Percentiles rank a stretch among this genome's conserved stretches.
phyloP scores from a whole-genome alignment of 2,888 invertebrate genomes.

The Lasioglossum marginatum region DNA sequence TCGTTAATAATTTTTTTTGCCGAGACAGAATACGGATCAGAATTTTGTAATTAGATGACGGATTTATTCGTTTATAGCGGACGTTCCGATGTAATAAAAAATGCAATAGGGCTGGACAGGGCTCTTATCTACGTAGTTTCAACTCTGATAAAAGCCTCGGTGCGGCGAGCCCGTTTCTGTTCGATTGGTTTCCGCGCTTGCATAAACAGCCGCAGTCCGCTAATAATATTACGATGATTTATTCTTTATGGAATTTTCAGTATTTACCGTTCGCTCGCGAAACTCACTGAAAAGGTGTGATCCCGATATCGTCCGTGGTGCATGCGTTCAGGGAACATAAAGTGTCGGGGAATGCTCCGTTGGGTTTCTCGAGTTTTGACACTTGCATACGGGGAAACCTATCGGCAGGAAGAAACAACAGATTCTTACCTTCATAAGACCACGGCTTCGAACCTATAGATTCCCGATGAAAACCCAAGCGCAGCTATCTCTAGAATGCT shows the following conservation, averaged over 20 bases:
- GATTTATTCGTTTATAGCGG: not conserved
- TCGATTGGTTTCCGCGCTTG: not conserved
- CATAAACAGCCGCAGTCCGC: not conserved
- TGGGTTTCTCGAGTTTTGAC: conserved; percentile 6
- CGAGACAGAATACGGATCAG: not conserved
- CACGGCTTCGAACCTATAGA: conserved; percentile 25
- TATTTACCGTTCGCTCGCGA: not conserved
- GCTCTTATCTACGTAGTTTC: not conserved
- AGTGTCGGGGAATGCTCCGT: conserved; percentile 21
- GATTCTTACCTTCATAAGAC: conserved; percentile 67
- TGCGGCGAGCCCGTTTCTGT: not conserved
- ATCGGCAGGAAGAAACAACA: conserved; percentile 15
- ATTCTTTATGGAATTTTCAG: not conserved
- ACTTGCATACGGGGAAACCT: conserved; percentile 9
- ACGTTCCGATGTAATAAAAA: not conserved
- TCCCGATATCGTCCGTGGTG: conserved; percentile 5
- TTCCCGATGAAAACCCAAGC: conserved; percentile 36
- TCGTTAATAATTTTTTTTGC: not conserved
- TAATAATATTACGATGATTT: conserved; percentile 1
- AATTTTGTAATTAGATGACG: not conserved
- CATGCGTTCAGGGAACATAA: conserved; percentile 6
- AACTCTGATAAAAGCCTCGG: not conserved
- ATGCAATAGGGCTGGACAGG: not conserved
- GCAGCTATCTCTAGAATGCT: not conserved
- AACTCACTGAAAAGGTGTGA: not conserved